Evolutionary conservation across 1,140 invertebrate species (phyloP).

Genomic region (Musca domestica): DNA sequence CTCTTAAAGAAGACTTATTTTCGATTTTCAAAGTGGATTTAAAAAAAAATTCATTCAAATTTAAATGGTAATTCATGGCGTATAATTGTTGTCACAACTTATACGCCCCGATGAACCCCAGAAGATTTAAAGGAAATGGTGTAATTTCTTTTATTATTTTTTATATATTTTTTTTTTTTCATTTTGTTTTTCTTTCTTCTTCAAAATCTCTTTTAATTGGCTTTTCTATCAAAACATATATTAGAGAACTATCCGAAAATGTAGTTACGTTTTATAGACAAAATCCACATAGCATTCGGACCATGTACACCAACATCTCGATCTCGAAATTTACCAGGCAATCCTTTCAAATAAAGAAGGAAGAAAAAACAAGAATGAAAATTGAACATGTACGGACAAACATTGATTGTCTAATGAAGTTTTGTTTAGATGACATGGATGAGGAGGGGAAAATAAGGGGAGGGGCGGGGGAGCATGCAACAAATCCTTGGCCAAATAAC

Average conservation of each 20-base stretch:
- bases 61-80: no score
- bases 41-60: no score
- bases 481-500: no score
- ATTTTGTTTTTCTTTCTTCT: not conserved
- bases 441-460: no score
- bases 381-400: not conserved
- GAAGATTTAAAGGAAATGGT: no score
- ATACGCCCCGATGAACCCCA: no score
- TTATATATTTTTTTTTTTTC: not conserved
- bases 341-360: not conserved
- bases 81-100: no score
- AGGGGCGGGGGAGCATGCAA: no score
- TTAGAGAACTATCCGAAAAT: not conserved
- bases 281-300: not conserved
- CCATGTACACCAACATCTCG: not conserved
- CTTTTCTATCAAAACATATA: conserved; percentile 17
- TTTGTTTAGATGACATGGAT: not conserved
- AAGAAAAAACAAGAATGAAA: not conserved
- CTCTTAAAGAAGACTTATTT: no score
- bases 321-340: not conserved
- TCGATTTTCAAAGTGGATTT: no score
- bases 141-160: not conserved
- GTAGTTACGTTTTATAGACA: not conserved
- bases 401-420: conserved; percentile 14
- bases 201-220: conserved; percentile 19